These are phyloP conservation scores for Paramuricea clavata DNA, from an alignment of 92 coral and sea anemone genomes.

Conservation along the genomic window DNA sequence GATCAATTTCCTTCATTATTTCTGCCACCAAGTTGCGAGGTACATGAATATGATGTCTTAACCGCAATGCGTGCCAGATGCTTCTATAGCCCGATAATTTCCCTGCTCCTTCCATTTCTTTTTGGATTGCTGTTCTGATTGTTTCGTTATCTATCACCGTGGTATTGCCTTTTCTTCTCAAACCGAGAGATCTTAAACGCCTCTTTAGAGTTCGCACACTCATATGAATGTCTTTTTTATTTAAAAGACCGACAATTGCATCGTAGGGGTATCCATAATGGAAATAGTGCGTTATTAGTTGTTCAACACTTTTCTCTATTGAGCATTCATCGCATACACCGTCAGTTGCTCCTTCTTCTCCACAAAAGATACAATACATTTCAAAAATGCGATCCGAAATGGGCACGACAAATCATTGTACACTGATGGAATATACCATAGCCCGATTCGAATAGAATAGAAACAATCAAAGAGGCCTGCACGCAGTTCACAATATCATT, in stretches of 20 bases:
- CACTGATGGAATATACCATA: no score
- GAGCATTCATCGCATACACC: conserved; percentile 50
- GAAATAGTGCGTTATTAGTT: conserved; percentile 59
- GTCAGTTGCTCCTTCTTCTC: conserved; percentile 26
- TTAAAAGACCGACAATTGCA: conserved; percentile 59
- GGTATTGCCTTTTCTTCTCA: conserved; percentile 60
- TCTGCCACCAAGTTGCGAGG: conserved; percentile 60
- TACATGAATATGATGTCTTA: conserved; percentile 47
- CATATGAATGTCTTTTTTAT: conserved; percentile 57
- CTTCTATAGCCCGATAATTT: conserved; percentile 55
- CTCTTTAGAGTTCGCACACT: conserved; percentile 64
- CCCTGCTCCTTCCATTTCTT: conserved; percentile 61
- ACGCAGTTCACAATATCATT: not conserved
- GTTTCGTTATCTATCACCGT: conserved; percentile 39
- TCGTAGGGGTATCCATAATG: conserved; percentile 65
- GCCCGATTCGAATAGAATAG: no score
- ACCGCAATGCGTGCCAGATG: conserved; percentile 58
- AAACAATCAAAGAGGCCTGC: not conserved
- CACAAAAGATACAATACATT: conserved; percentile 32
- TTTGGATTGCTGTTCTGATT: conserved; percentile 49
- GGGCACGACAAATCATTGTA: no score
- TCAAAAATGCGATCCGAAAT: no score
- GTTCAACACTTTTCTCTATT: conserved; percentile 37
- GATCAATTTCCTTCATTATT: conserved; percentile 62
- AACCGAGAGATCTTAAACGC: conserved; percentile 59